Percentiles rank a stretch among this genome's conserved stretches.
These are phyloP conservation scores for Podarcis raffonei DNA, from an alignment of 2,113 vertebrate species.

Conservation along the genomic window DNA sequence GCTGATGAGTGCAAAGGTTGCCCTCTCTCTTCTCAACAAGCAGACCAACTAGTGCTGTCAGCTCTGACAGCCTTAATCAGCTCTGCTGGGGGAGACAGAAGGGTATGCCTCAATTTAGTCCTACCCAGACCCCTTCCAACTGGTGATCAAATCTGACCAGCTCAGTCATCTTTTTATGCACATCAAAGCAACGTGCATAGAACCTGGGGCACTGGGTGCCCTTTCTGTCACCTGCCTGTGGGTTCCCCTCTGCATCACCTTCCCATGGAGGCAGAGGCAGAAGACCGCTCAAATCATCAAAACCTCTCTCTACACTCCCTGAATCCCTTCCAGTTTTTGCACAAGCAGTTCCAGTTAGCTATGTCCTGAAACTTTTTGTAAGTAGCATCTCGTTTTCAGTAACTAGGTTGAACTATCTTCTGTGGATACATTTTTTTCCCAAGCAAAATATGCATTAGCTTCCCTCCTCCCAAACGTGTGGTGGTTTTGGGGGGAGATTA, in stretches of 20 bases:
- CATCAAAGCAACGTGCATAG: neutral
- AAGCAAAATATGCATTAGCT: conserved; percentile 3
- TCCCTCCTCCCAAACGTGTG: conserved; percentile 38
- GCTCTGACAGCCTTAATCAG: neutral
- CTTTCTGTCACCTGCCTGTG: neutral
- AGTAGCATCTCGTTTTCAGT: conserved; percentile 11
- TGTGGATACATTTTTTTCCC: neutral
- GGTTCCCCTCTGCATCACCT: neutral
- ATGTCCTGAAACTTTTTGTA: neutral
- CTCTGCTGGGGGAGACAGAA: neutral
- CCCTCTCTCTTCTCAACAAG: neutral
- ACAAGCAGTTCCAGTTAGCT: neutral
- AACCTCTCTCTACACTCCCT: neutral
- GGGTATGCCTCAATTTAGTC: neutral
- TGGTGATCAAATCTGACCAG: neutral
- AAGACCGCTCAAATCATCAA: neutral
- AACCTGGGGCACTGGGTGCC: neutral
- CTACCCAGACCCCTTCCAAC: neutral
- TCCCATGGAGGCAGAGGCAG: neutral
- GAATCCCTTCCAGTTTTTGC: neutral
- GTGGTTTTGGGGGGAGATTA: conserved; percentile 44
- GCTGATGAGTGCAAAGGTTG: neutral
- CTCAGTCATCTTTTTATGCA: neutral
- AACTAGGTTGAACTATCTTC: conserved; percentile 8
- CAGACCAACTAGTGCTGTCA: neutral